Evolutionary conservation across 2,888 invertebrate species (phyloP).

Genomic region (Cryptosula pallasiana): DNA sequence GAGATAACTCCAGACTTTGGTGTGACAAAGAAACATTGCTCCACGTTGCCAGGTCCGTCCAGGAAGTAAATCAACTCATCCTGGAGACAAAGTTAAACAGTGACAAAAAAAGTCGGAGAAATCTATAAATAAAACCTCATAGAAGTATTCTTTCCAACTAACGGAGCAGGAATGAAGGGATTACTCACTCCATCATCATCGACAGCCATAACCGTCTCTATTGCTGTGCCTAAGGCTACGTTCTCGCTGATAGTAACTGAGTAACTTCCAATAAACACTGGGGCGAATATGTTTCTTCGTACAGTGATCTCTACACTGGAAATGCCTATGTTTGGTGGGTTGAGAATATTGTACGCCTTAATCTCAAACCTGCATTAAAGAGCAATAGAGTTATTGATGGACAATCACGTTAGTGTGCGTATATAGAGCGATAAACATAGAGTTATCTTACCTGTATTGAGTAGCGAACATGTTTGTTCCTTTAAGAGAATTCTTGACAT

Average conservation of each 20-base stretch:
- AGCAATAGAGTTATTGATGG: not conserved
- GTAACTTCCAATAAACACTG: constrained; percentile 74
- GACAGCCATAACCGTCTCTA: constrained; percentile 73
- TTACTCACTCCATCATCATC: constrained; percentile 65
- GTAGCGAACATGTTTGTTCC: constrained; percentile 11
- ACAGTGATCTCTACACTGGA: not conserved
- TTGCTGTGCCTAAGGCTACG: constrained; percentile 77
- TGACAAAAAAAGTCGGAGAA: not conserved
- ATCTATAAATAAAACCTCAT: too few relatives aligned
- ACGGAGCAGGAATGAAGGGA: too few relatives aligned
- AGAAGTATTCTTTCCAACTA: too few relatives aligned
- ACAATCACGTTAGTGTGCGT: too few relatives aligned
- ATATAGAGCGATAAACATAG: too few relatives aligned
- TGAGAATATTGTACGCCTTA: constrained; percentile 5
- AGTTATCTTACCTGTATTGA: not conserved
- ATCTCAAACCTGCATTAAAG: not conserved
- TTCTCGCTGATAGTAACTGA: constrained; percentile 89
- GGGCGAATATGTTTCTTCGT: constrained; percentile 52
- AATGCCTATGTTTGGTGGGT: not conserved
- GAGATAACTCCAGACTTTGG: constrained; percentile 17
- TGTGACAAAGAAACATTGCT: constrained; percentile 1
- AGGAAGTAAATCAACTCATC: constrained; percentile 12
- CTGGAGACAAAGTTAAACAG: not conserved
- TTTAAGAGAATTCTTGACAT: not conserved
- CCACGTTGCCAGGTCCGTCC: constrained; percentile 14